phyloP scores from a whole-genome alignment of 2,797 vertebrate genomes.

The Megalops cyprinoides region DNA sequence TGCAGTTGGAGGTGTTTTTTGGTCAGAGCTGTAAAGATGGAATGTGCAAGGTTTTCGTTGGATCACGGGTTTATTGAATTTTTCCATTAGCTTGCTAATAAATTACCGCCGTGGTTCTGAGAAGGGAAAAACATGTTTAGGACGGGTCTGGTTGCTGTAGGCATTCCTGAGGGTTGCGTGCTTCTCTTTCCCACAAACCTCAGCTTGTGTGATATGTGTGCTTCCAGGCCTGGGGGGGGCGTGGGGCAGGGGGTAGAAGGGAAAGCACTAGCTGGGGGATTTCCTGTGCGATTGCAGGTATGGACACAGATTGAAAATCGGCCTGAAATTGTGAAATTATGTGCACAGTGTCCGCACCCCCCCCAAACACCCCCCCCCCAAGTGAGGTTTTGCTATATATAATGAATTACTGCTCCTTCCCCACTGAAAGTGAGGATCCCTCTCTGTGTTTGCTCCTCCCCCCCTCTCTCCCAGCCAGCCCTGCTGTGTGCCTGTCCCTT shows the following conservation, averaged over 20 bases:
- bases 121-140: constrained; percentile 36
- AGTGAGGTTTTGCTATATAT: constrained; percentile 20
- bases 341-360: constrained; percentile 29
- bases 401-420: too few relatives aligned
- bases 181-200: constrained; percentile 32
- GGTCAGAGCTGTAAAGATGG: constrained; percentile 49
- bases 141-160: constrained; percentile 29
- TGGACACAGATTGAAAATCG: not conserved
- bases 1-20: constrained; percentile 52
- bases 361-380: constrained; percentile 28
- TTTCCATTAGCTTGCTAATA: constrained; percentile 54
- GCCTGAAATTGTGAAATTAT: not conserved
- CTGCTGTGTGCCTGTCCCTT: constrained; percentile 16
- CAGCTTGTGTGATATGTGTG: constrained; percentile 34
- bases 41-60: constrained; percentile 50
- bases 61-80: constrained; percentile 59
- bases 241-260: constrained; percentile 40
- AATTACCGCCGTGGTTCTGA: constrained; percentile 49
- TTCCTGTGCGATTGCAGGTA: constrained; percentile 36
- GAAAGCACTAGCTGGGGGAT: constrained; percentile 49
- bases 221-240: constrained; percentile 35
- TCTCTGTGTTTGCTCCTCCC: too few relatives aligned
- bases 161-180: constrained; percentile 24
- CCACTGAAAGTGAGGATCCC: too few relatives aligned
- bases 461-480: not conserved